Conservation (phyloP, 2,888 invertebrate species). For the Torymus tubicola region DNA sequence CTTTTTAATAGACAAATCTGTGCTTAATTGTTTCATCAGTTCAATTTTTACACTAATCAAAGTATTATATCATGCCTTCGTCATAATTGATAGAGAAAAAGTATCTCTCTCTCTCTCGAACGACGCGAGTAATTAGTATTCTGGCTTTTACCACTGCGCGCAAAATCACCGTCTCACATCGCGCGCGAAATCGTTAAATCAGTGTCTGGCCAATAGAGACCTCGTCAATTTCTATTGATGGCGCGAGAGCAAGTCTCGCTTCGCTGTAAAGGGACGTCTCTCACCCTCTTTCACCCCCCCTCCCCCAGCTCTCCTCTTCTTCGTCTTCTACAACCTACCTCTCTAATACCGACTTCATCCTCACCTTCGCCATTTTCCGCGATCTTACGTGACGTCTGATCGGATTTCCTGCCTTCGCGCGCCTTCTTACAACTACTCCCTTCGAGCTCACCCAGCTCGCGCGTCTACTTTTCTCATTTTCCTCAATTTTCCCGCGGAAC, state of each 20-base stretch:
- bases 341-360: conserved; percentile 34
- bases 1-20: no score
- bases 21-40: no score
- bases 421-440: conserved; percentile 41
- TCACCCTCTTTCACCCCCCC: not conserved
- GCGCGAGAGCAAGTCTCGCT: not conserved
- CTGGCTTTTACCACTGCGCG: no score
- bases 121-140: no score
- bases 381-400: conserved; percentile 52
- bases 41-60: no score
- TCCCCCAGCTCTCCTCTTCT: not conserved
- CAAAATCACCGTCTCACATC: no score
- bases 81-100: no score
- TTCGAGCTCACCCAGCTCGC: no score
- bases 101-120: no score
- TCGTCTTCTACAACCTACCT: not conserved
- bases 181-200: conserved; percentile 17
- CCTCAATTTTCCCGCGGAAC: conserved; percentile 40
- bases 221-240: conserved; percentile 45
- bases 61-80: no score
- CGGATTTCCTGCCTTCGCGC: conserved; percentile 45
- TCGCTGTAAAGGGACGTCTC: conserved; percentile 22
- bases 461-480: conserved; percentile 54
- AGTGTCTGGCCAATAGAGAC: conserved; percentile 36
- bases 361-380: conserved; percentile 42